Base-by-base conservation (phyloP, 2,888 invertebrate genomes). In the Drosophila basisetae region DNA sequence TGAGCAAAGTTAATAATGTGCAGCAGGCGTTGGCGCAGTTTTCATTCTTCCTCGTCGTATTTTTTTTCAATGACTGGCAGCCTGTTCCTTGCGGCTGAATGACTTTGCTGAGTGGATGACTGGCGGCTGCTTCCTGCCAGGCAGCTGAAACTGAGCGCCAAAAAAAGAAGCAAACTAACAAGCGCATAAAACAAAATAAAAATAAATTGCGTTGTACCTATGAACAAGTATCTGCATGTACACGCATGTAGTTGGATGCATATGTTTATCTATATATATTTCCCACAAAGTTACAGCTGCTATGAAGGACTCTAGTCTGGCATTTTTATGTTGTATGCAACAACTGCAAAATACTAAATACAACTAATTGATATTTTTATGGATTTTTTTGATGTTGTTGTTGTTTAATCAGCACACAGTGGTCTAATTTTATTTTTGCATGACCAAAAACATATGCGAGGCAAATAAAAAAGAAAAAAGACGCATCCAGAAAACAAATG, bases 1-100 rank as follows among this genome's bases (percentile, higher is more conserved):
- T 70, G 75, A 74, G 74, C 43, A 70, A 83, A 83, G 83, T 83
- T 83, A 83, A 83, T 84, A 83, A 83, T 84, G 81, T 82, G 82
- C 84, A 83, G 82, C 81, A 82, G 82, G 75, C 82, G 73, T 67
- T 77, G 65, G 64, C 62, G 72, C 65, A 63, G 60, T 76, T 76
- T 73, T 69, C 56, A 56, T 68, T 50, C 37, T 33, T 68, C 6
- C 47, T 54, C 25, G 5, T 41, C 39, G 55, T 49, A 49, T 28
- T 52, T 68, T 69, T 67, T 68, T 58, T 56, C 76, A 76, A 80
- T 80, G 78, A 71, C 78, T 78, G 78, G 76, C 76, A 72, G 76
- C 70, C 66, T 79, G 76, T 61, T 73, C 69, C 76, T 79, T 37
- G 31, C 68, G 63, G 76, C 80, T 77, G 80, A 80, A 79, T 80